Conservation (phyloP, 2,888 invertebrate genomes). For the Tetragnatha montana region DNA sequence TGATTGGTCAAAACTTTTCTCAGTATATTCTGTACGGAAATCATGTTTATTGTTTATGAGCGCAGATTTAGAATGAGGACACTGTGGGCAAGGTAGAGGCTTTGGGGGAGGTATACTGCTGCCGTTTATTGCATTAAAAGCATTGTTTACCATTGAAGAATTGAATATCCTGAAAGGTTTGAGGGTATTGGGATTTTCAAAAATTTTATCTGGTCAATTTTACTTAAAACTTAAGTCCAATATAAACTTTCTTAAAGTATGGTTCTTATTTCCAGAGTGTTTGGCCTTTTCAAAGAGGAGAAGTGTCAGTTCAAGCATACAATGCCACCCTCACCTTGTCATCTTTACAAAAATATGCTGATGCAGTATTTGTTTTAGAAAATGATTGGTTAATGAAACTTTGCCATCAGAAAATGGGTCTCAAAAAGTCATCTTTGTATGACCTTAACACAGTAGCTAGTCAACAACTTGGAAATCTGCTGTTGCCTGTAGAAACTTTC, state of each 20-base stretch:
- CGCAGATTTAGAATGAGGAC: too few species aligned
- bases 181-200: not conserved
- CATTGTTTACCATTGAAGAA: too few species aligned
- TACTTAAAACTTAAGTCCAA: not conserved
- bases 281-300: conserved; percentile 77
- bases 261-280: conserved; percentile 74
- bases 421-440: conserved; percentile 75
- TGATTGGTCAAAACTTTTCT: not conserved
- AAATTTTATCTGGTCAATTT: not conserved
- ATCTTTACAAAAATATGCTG: conserved; percentile 75
- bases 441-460: conserved; percentile 62
- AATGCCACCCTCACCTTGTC: conserved; percentile 76
- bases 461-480: conserved; percentile 59
- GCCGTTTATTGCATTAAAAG: too few species aligned
- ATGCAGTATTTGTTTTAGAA: conserved; percentile 76
- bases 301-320: conserved; percentile 77
- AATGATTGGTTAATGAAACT: conserved; percentile 76
- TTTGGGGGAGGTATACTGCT: too few species aligned
- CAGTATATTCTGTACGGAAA: not conserved
- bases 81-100: too few species aligned
- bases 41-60: too few species aligned
- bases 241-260: not conserved
- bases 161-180: too few species aligned
- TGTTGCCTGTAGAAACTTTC: conserved; percentile 44
- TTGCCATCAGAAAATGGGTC: conserved; percentile 75